Percentiles rank a stretch among this genome's conserved stretches.
Conservation (phyloP, 2,888 invertebrate genomes). For the Ornithoptera priamus region DNA sequence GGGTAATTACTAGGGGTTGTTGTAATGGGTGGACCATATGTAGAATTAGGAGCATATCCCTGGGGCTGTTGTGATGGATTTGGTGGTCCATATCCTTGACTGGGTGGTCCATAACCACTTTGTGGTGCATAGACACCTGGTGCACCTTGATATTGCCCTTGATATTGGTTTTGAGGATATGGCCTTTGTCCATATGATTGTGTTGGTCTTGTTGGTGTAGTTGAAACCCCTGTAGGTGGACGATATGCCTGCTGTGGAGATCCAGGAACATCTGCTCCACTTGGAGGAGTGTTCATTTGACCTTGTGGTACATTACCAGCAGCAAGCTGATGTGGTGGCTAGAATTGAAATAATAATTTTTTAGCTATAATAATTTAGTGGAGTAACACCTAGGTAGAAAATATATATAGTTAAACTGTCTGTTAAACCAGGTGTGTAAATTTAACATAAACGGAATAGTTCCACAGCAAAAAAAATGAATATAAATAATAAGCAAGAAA, state of each 20-base stretch:
- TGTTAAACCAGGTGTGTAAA: too few species aligned
- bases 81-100: constrained; percentile 83
- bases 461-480: too few species aligned
- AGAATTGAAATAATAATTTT: background rate
- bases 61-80: constrained; percentile 82
- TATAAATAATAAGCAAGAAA: too few species aligned
- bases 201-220: constrained; percentile 81
- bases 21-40: constrained; percentile 82
- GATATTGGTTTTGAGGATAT: constrained; percentile 84
- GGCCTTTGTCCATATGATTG: constrained; percentile 85
- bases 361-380: background rate
- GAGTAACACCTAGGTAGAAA: background rate
- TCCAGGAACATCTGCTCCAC: constrained; percentile 62
- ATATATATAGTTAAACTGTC: background rate
- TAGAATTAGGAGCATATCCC: constrained; percentile 83
- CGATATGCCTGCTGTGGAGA: constrained; percentile 74
- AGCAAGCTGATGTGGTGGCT: constrained; percentile 80
- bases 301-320: constrained; percentile 72
- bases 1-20: constrained; percentile 80
- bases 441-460: too few species aligned
- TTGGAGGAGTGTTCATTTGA: constrained; percentile 60
- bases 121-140: constrained; percentile 84
- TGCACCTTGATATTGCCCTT: constrained; percentile 79
- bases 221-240: constrained; percentile 72
- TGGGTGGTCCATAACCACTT: constrained; percentile 84